Conservation (phyloP, 2,888 invertebrate species). For the Melipona beecheii region DNA sequence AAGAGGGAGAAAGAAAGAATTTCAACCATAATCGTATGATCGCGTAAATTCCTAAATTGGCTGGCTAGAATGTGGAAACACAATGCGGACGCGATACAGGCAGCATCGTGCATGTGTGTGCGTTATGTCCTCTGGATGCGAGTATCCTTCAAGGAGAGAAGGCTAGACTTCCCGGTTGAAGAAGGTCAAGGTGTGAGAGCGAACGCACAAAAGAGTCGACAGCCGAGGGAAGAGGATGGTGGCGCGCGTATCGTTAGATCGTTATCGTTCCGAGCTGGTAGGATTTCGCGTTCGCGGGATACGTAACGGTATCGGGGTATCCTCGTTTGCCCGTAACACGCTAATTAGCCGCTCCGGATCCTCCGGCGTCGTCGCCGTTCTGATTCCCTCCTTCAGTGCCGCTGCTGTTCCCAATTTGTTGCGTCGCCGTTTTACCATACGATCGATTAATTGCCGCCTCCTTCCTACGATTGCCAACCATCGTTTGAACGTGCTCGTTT, state of each 20-base stretch:
- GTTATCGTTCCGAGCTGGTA: constrained; percentile 52
- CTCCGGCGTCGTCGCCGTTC: constrained; percentile 8
- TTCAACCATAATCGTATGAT: background rate
- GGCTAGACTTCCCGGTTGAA: constrained; percentile 72
- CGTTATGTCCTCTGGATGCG: background rate
- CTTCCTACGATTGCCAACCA: background rate
- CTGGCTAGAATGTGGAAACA: background rate
- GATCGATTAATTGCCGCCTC: background rate
- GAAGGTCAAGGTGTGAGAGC: constrained; percentile 77
- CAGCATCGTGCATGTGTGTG: too few species aligned
- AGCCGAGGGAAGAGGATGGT: constrained; percentile 8
- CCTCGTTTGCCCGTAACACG: constrained; percentile 51
- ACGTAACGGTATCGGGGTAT: constrained; percentile 58
- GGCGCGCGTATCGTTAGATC: constrained; percentile 53
- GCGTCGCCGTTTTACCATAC: constrained; percentile 3
- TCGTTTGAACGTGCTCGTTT: too few species aligned
- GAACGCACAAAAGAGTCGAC: constrained; percentile 60
- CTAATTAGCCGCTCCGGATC: constrained; percentile 58
- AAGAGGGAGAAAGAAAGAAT: background rate
- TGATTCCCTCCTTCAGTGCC: constrained; percentile 10
- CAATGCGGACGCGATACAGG: background rate
- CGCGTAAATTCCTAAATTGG: constrained; percentile 24
- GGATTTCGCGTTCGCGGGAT: constrained; percentile 52
- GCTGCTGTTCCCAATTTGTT: constrained; percentile 32
- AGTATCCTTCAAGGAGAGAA: constrained; percentile 25